Base-by-base conservation (phyloP, 1,140 invertebrate genomes). In the Eriosoma lanigerum region DNA sequence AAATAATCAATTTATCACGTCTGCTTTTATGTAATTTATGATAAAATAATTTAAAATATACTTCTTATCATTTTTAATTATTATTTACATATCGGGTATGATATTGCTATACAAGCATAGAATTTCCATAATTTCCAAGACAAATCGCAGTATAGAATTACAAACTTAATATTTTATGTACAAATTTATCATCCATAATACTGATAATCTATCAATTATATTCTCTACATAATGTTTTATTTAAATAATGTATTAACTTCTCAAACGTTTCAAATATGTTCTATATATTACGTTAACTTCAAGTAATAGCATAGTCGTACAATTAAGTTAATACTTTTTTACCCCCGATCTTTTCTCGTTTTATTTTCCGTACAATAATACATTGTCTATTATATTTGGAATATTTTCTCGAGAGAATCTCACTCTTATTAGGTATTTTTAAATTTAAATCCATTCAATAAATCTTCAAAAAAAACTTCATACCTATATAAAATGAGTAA, bases 271-370 rank as follows among this genome's bases (percentile, higher is more conserved):
- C 32, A 38, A 38, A 38, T 38, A 38, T 38, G 8, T 38, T 38
- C 8, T 38, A 8, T 38, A 38, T 38, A 38, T 8, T 4, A 38
- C 8, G 15, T 26, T 9, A 29, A 62, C 17, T 19, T 26, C 26
- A 29, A 32, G 58, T 8, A 29, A 62, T 19, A 24, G 26, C 26
- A 15, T 32, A 32, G 26, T 19, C 17, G 29, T 62, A 62, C 26
- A 62, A 26, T 62, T n/a, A 62, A 62, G 29, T 29, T 62, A 62
- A 62, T 62, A 29, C 58, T 62, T 62, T 15, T 62, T 62, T 62
- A 62, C 26, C 15, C 29, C 29, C 29, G 17, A 29, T 62, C 26
- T 62, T 62, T 24, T 32, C 58, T 15, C n/a, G 26, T 58, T 24
- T 58, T 24, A 58, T 58, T 58, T 24, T 58, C 24, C 26, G 26